A percentile compares a stretch with the other conserved stretches of the same genome.
phyloP scores from a whole-genome alignment of 2,113 vertebrate species.

The Notothenia coriiceps region DNA sequence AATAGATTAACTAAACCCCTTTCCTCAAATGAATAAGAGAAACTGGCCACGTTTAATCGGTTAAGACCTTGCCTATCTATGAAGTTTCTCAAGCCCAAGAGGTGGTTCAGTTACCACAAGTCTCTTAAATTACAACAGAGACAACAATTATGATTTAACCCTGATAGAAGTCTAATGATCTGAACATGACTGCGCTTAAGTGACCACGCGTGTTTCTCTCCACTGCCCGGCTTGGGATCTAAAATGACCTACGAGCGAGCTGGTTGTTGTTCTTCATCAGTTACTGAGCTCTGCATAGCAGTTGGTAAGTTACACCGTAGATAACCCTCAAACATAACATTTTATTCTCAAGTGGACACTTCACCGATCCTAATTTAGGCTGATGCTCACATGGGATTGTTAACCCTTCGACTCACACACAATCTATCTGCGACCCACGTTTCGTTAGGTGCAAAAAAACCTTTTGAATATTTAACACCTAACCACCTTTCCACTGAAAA shows the following conservation, averaged over 20 bases:
- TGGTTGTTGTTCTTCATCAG: not conserved
- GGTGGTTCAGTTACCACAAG: conserved; percentile 1
- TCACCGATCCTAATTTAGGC: conserved; percentile 20
- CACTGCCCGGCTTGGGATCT: conserved; percentile 22
- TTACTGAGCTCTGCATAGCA: conserved; percentile 26
- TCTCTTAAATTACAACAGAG: not conserved
- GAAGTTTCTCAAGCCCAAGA: conserved; percentile 8
- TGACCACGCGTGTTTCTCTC: not conserved
- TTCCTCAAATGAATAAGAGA: not conserved
- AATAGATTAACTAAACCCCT: not conserved
- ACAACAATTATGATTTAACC: not conserved
- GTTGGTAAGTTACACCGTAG: conserved; percentile 33
- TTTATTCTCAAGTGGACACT: not conserved
- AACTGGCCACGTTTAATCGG: not conserved
- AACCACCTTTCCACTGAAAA: conserved; percentile 75
- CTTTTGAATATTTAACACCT: conserved; percentile 52
- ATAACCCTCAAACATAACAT: conserved; percentile 30
- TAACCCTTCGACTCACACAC: conserved; percentile 85
- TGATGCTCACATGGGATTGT: conserved; percentile 63
- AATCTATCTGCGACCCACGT: conserved; percentile 80
- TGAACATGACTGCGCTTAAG: not conserved
- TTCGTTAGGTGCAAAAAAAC: conserved; percentile 50
- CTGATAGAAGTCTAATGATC: not conserved
- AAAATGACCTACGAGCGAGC: not conserved
- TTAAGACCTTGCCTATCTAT: not conserved